Base-by-base conservation (phyloP, 2,113 vertebrate species). In the Oostethus manadensis region DNA sequence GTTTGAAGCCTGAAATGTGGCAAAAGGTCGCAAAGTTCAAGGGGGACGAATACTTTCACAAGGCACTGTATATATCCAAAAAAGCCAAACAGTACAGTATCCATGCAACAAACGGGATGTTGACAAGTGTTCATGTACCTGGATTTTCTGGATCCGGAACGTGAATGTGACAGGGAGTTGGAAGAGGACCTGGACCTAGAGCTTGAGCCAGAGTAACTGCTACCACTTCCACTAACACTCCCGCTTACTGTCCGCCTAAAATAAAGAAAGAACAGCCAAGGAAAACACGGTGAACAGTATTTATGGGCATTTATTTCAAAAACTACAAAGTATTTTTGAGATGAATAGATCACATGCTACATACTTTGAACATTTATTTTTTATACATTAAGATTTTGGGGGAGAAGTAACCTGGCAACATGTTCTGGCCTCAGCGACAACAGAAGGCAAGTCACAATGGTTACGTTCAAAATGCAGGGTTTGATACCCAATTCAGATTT, bases 131-230 rank as follows among this genome's bases (percentile, higher is more conserved):
- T 13, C 0, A 2, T 16, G 18, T 65, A 93, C 94, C 92, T 92
- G 82, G 93, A 94, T 74, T 95, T 96, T 66, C 90, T 88, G 61
- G 94, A 94, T 6, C 92, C 93, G 0, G 92, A 91, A 0, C 79
- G 88, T 1, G 91, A 92, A 38, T 75, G 90, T n/a, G 94, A 95
- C 3, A 84, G 71, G 3, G 93, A 94, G 77, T 90, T 90, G 40
- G 92, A 94, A 0, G 90, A 87, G 18, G 91, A 91, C 71, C 93
- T 87, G 18, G 95, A 97, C 0, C 91, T 90, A 66, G 95, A 99
- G 47, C 93, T 98, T 57, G 97, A 98, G 3, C 94, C 97, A 0
- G 92, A 91, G 70, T 89, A 98, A 88, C 97, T 98, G 88, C 93
- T 94, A 77, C 89, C 93, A 0, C 93, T 97, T 82, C 89, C 94